phyloP scores from a whole-genome alignment of 2,888 invertebrate species.

The Mythimna lalbum region DNA sequence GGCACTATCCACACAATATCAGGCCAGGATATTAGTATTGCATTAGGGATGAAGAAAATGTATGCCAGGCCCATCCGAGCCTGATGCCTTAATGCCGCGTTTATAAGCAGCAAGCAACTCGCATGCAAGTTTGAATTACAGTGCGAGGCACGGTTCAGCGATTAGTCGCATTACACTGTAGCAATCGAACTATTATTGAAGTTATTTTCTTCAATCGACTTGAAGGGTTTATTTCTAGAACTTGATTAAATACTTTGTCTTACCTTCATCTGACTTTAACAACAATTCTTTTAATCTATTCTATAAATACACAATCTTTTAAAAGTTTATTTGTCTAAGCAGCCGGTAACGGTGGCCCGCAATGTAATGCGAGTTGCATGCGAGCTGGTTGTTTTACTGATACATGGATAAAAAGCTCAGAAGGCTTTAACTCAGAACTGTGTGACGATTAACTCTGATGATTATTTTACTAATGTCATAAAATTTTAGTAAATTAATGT shows the following conservation, averaged over 20 bases:
- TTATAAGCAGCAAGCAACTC: neutral
- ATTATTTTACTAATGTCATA: neutral
- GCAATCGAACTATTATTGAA: too few relatives aligned
- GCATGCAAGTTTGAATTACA: neutral
- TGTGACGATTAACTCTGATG: neutral
- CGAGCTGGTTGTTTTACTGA: neutral
- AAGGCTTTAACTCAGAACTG: neutral
- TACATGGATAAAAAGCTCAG: neutral
- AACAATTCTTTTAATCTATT: too few relatives aligned
- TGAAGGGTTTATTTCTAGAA: too few relatives aligned
- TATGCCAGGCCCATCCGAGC: neutral
- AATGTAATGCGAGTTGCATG: neutral
- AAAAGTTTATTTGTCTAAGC: too few relatives aligned
- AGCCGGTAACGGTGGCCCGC: neutral
- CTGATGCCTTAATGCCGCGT: neutral
- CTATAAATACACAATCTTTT: too few relatives aligned
- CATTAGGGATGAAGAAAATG: neutral
- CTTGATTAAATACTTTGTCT: too few relatives aligned
- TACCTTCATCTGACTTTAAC: too few relatives aligned
- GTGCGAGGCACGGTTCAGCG: neutral
- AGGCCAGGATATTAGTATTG: neutral
- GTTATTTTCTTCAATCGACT: too few relatives aligned
- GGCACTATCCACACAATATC: neutral
- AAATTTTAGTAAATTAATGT: neutral
- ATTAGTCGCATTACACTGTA: neutral